Evolutionary conservation across 1,140 invertebrate genomes (phyloP).

Genomic region (Sycophila sp.): DNA sequence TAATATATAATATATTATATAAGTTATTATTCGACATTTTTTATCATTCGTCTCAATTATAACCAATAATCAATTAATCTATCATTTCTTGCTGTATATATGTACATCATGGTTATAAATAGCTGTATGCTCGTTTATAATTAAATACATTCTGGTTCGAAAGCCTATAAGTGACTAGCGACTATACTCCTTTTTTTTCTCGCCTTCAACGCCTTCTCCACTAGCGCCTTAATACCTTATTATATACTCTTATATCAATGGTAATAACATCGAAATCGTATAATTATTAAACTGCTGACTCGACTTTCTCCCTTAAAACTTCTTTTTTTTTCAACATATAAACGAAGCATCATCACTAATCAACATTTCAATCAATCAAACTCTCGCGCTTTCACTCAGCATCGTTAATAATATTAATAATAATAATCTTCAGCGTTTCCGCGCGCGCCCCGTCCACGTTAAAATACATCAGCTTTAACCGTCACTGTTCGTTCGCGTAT

Average conservation of each 20-base stretch:
- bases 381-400: conserved; percentile 1
- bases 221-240: conserved; percentile 25
- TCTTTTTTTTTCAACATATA: conserved; percentile 30
- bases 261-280: conserved; percentile 38
- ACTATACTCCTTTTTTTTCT: conserved; percentile 33
- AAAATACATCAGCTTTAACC: conserved; percentile 8
- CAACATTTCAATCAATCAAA: conserved; percentile 23
- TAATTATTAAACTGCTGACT: conserved; percentile 33
- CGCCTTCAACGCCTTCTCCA: not conserved
- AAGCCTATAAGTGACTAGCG: conserved; percentile 60
- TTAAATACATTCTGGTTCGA: conserved; percentile 62
- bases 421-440: conserved; percentile 21
- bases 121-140: conserved; percentile 52
- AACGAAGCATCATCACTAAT: conserved; percentile 35
- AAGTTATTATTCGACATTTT: conserved; percentile 47
- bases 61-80: conserved; percentile 37
- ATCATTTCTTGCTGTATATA: conserved; percentile 53
- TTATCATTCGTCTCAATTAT: conserved; percentile 44
- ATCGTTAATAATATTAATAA: conserved; percentile 3
- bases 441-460: not conserved
- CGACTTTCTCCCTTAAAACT: not conserved
- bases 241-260: conserved; percentile 35
- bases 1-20: conserved; percentile 44
- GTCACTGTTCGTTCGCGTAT: not conserved
- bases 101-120: conserved; percentile 61